A percentile compares a stretch with the other conserved stretches of the same genome.
Evolutionary conservation across 2,797 vertebrate species (phyloP).

Genomic region (Dallia pectoralis): DNA sequence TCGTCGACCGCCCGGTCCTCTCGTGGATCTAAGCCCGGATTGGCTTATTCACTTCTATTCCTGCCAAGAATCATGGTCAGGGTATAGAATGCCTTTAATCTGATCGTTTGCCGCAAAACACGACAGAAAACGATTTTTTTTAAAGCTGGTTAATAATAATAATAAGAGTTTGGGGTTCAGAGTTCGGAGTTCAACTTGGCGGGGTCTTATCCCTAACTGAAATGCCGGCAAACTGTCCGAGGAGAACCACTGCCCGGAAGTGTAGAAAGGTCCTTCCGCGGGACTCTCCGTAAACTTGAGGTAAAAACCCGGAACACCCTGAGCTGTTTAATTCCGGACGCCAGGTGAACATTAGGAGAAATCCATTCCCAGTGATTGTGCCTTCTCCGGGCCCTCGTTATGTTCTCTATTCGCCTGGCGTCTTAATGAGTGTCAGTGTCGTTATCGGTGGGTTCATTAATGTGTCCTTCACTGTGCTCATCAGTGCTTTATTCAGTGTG

Average conservation of each 20-base stretch:
- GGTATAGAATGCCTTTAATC: slow-evolving; percentile 58
- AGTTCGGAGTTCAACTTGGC: slow-evolving; percentile 8
- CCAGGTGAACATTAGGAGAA: background rate
- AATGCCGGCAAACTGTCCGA: background rate
- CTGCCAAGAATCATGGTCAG: slow-evolving; percentile 31
- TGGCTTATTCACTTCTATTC: background rate
- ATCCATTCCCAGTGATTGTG: background rate
- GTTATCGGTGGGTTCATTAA: too few relatives aligned
- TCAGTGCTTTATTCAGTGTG: background rate
- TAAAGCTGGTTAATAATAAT: slow-evolving; percentile 66
- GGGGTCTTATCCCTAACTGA: slow-evolving; percentile 42
- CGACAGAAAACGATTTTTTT: too few relatives aligned
- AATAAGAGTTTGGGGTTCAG: too few relatives aligned
- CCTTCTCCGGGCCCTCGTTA: background rate
- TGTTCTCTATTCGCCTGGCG: too few relatives aligned
- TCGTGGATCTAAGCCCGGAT: background rate
- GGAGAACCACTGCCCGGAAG: background rate
- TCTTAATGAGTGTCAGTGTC: too few relatives aligned
- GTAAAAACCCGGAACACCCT: background rate
- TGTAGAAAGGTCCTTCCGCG: background rate
- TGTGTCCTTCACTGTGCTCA: too few relatives aligned
- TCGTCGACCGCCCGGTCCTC: background rate
- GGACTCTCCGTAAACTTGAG: background rate
- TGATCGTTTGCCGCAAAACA: slow-evolving; percentile 53
- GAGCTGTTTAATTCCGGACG: background rate